Evolutionary conservation across 2,888 invertebrate species (phyloP).

Genomic region (Papilio protenor): DNA sequence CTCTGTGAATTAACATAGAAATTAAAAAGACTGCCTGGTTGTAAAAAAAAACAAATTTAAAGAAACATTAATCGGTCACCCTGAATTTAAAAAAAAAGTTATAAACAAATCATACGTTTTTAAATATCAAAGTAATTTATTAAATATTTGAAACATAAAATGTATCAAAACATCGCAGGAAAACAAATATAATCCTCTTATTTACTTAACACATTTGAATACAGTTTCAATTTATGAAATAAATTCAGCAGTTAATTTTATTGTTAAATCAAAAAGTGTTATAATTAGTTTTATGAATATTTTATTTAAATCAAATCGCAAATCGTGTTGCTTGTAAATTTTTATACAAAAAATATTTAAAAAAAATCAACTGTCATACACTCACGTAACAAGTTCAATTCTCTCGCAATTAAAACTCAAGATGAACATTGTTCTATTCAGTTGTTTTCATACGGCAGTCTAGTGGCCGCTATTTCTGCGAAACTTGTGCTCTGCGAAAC

Average conservation of each 20-base stretch:
- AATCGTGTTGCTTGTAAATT: not conserved
- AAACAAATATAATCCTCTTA: slow-evolving; percentile 1
- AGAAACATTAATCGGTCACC: not conserved
- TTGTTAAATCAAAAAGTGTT: not conserved
- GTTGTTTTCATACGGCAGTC: slow-evolving; percentile 18
- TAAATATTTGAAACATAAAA: not conserved
- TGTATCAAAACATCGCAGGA: not conserved
- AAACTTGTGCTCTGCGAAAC: slow-evolving; percentile 27
- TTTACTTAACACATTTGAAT: not conserved
- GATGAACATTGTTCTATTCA: slow-evolving; percentile 20
- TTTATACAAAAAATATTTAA: not conserved
- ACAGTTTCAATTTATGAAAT: not conserved
- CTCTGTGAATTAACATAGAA: slow-evolving; percentile 31
- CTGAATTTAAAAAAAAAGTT: not conserved
- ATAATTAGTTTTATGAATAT: no score
- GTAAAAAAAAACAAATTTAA: not conserved
- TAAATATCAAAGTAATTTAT: not conserved
- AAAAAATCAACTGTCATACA: not conserved
- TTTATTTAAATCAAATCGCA: not conserved
- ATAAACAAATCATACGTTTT: not conserved
- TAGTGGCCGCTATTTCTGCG: slow-evolving; percentile 21
- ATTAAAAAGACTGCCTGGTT: slow-evolving; percentile 28
- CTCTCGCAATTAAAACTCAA: not conserved
- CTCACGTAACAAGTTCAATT: slow-evolving; percentile 4
- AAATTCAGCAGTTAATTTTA: not conserved